Percentiles rank a stretch among this genome's conserved stretches.
phyloP scores from a whole-genome alignment of 2,888 invertebrate genomes.

The Drosophila lacicola region DNA sequence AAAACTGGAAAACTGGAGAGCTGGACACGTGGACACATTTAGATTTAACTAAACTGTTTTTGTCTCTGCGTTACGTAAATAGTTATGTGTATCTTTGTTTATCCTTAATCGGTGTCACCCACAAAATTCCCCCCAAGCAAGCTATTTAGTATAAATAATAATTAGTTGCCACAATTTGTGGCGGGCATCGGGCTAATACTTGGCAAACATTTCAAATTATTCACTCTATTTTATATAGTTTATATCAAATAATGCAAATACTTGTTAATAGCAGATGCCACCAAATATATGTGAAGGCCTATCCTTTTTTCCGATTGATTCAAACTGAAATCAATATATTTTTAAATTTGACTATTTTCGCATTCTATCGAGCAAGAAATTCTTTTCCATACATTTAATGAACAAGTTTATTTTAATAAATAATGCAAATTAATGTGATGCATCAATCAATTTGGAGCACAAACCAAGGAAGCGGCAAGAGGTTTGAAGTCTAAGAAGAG shows the following conservation, averaged over 20 bases:
- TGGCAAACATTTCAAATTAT: slow-evolving; percentile 11
- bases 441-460: too few relatives aligned
- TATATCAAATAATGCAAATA: slow-evolving; percentile 48
- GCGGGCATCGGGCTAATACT: slow-evolving; percentile 2
- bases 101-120: slow-evolving; percentile 22
- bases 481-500: too few relatives aligned
- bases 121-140: slow-evolving; percentile 11
- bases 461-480: too few relatives aligned
- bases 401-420: too few relatives aligned
- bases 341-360: background rate
- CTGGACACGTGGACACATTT: slow-evolving; percentile 14
- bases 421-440: too few relatives aligned
- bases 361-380: too few relatives aligned
- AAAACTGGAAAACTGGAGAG: slow-evolving; percentile 2
- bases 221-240: slow-evolving; percentile 42
- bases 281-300: slow-evolving; percentile 37
- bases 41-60: slow-evolving; percentile 26
- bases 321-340: background rate
- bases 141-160: slow-evolving; percentile 29
- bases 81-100: slow-evolving; percentile 45
- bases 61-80: slow-evolving; percentile 37
- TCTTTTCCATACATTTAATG: too few relatives aligned
- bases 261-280: slow-evolving; percentile 57
- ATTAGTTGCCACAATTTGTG: slow-evolving; percentile 23
- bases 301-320: slow-evolving; percentile 38